These are phyloP conservation scores for Muschampia plurimacula DNA, from an alignment of 2,888 invertebrate genomes.

Conservation along the genomic window DNA sequence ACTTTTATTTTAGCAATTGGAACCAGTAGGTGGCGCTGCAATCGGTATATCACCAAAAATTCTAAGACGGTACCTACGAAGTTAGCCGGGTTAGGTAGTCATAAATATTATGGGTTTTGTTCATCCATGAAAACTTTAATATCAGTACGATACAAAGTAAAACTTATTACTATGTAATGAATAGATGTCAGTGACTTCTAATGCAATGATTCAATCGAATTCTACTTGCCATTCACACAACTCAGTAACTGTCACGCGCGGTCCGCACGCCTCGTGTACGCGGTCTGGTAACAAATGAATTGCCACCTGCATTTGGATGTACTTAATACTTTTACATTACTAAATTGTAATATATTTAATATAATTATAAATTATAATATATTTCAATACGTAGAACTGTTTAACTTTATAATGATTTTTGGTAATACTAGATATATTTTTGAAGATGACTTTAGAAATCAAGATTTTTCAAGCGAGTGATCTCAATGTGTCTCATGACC, in stretches of 20 bases:
- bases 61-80: too few species aligned
- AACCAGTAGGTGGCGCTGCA: too few species aligned
- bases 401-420: background rate
- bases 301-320: background rate
- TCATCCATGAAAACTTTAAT: too few species aligned
- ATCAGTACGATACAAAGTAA: background rate
- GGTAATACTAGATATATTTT: background rate
- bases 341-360: slow-evolving; percentile 11
- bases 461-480: too few species aligned
- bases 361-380: background rate
- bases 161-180: background rate
- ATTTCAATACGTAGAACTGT: background rate
- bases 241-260: slow-evolving; percentile 53
- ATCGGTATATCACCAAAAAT: too few species aligned
- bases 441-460: too few species aligned
- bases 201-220: slow-evolving; percentile 29
- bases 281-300: slow-evolving; percentile 55
- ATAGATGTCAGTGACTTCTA: slow-evolving; percentile 25
- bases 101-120: too few species aligned
- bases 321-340: slow-evolving; percentile 7
- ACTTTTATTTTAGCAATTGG: too few species aligned
- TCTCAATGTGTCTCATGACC: too few species aligned
- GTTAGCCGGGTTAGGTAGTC: too few species aligned
- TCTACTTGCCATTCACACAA: slow-evolving; percentile 28
- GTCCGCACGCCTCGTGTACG: slow-evolving; percentile 57